Base-by-base conservation (phyloP, 1,140 invertebrate species). In the Drosophila pachea region DNA sequence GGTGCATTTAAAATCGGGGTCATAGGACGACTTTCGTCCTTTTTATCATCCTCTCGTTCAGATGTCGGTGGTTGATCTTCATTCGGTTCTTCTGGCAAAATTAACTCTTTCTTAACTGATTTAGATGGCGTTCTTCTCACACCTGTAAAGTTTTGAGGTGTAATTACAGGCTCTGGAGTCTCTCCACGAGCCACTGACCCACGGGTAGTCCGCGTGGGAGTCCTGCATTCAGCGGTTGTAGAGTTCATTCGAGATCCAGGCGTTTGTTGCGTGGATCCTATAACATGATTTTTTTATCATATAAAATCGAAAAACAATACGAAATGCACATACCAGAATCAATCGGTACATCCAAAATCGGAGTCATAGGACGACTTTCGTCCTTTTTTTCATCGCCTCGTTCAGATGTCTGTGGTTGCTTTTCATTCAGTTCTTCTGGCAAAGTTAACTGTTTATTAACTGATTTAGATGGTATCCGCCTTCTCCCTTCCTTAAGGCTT, bases 221-320 rank as follows among this genome's bases (percentile, higher is more conserved):
- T 87, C 54, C 72, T 71, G 6, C 62, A 32, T 2, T 83, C 77
- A 5, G 66, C 50, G 6, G 76, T 74, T 12, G 45, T 35, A 0
- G 87, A 86, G 47, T 88, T 88, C 0, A 86, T 43, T 0, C 87
- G 76, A 9, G 78, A 73, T 12, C 62, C 66, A 5, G 83, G 82
- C 22, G 42, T 48, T 5, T 60, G 54, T 6, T 76, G 79, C 7
- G 87, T 68, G n/a, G 81, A 86, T 7, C 63, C 81, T 31, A 48
- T 48, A 42, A 63, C 32, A 33, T 59, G 31, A 31, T 32, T 5
- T 8, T 7, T 45, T 12, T 4, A 32, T 55, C 16, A 7, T 7
- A 12, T 16, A 11, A 50, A 2, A 4, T 6, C 32, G 7, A 11
- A 29, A 7, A 9, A 4, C n/a, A n/a, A n/a, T n/a, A n/a, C n/a